These are phyloP conservation scores for Hypsibius dujardini DNA, from an alignment of 1,140 invertebrate species.

Conservation along the genomic window DNA sequence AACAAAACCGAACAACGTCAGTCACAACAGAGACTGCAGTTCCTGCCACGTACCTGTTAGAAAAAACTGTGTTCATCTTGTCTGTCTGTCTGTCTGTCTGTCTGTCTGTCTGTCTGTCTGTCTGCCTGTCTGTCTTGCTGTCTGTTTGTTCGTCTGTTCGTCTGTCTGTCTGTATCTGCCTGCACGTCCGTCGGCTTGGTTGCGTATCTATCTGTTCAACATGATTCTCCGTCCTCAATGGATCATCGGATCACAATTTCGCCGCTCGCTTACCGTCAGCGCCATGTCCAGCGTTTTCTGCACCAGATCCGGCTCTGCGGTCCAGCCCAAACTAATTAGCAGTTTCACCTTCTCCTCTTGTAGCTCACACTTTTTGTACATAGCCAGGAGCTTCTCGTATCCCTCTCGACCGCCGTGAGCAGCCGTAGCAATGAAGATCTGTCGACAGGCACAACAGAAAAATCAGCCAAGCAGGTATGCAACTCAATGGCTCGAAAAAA, in stretches of 20 bases:
- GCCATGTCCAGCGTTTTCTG: slow-evolving; percentile 34
- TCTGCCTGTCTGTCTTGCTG: too few relatives aligned
- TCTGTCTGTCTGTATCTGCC: too few relatives aligned
- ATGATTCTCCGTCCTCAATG: too few relatives aligned
- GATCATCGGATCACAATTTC: too few relatives aligned
- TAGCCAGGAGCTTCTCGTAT: slow-evolving; percentile 32
- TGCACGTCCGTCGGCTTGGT: too few relatives aligned
- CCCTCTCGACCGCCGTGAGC: slow-evolving; percentile 30
- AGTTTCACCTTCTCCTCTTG: slow-evolving; percentile 35
- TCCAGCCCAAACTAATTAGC: slow-evolving; percentile 30
- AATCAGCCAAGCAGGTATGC: neutral
- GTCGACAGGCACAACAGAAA: slow-evolving; percentile 14
- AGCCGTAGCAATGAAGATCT: slow-evolving; percentile 33
- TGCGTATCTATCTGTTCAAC: too few relatives aligned
- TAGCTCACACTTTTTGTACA: slow-evolving; percentile 35
- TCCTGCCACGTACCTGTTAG: too few relatives aligned
- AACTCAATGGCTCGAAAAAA: neutral
- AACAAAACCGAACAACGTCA: slow-evolving; percentile 21
- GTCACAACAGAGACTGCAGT: neutral
- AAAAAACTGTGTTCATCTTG: too few relatives aligned
- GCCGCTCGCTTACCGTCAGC: slow-evolving; percentile 26
- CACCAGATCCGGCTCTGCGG: slow-evolving; percentile 28
- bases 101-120: too few relatives aligned
- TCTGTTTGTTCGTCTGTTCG: too few relatives aligned
- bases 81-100: too few relatives aligned